Evolutionary conservation across 2,888 invertebrate genomes (phyloP).

Genomic region (Hydropsyche betteni): DNA sequence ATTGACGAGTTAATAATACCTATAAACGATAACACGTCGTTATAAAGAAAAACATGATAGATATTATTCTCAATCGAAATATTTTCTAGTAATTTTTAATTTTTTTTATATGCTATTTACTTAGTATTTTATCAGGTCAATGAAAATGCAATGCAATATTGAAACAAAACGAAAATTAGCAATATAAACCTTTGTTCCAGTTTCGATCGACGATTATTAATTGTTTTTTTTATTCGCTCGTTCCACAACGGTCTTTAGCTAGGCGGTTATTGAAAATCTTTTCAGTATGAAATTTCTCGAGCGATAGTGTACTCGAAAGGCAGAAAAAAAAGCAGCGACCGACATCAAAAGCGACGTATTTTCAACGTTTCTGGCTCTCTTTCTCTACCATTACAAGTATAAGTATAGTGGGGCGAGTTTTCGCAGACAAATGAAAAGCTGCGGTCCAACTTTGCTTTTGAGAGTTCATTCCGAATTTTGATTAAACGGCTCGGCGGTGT

Average conservation of each 20-base stretch:
- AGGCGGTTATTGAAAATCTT: slow-evolving; percentile 1
- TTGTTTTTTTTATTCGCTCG: background rate
- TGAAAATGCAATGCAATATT: too few relatives aligned
- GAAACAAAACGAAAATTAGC: too few relatives aligned
- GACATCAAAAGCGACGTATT: slow-evolving; percentile 25
- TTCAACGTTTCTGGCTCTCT: background rate
- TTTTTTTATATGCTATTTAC: too few relatives aligned
- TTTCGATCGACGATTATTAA: background rate
- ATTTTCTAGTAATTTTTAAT: too few relatives aligned
- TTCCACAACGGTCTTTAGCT: background rate
- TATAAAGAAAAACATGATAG: too few relatives aligned
- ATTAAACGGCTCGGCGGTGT: background rate
- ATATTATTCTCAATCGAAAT: too few relatives aligned
- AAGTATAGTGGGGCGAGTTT: too few relatives aligned
- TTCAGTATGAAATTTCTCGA: slow-evolving; percentile 14
- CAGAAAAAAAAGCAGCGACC: background rate
- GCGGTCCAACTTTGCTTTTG: slow-evolving; percentile 13
- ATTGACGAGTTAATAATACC: too few relatives aligned
- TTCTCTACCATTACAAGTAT: too few relatives aligned
- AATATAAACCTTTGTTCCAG: too few relatives aligned
- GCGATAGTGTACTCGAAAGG: background rate
- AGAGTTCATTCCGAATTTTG: slow-evolving; percentile 17
- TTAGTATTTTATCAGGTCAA: too few relatives aligned
- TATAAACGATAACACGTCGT: too few relatives aligned
- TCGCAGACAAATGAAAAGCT: slow-evolving; percentile 7